These are phyloP conservation scores for Cheirogaleus medius DNA, from an alignment of 2,113 vertebrate species.

Conservation along the genomic window DNA sequence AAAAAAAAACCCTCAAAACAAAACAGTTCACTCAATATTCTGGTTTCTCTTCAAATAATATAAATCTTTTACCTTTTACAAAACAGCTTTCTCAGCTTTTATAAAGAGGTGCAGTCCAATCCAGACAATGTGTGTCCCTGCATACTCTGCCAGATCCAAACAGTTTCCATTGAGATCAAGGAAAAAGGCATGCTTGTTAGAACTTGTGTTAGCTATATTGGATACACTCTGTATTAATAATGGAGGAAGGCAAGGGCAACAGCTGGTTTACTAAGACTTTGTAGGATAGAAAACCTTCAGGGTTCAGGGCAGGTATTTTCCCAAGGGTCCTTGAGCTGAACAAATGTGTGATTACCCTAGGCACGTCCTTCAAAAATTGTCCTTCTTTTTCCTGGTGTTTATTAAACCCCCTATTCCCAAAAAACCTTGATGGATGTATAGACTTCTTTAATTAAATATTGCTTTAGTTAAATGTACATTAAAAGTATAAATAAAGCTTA, in stretches of 20 bases:
- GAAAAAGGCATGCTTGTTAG: slow-evolving; percentile 15
- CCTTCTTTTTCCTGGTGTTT: neutral
- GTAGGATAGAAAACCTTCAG: neutral
- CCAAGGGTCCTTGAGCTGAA: neutral
- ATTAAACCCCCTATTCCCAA: neutral
- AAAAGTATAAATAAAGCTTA: slow-evolving; percentile 10
- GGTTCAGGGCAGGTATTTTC: neutral
- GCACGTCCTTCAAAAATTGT: neutral
- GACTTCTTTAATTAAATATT: neutral
- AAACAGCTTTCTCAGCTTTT: slow-evolving; percentile 12
- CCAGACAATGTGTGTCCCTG: neutral
- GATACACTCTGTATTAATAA: neutral
- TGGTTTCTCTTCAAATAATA: too few species aligned
- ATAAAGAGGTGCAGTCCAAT: slow-evolving; percentile 27
- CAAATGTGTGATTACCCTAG: neutral
- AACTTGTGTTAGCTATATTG: neutral
- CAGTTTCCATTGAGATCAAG: neutral
- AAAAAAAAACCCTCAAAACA: neutral
- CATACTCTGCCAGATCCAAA: neutral
- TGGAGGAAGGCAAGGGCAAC: neutral
- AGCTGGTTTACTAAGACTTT: neutral
- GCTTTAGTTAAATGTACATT: slow-evolving; percentile 20
- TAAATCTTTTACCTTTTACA: neutral
- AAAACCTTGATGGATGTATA: neutral
- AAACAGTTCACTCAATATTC: too few species aligned